Conservation (phyloP, 2,888 invertebrate species). For the Calameuta idolon region DNA sequence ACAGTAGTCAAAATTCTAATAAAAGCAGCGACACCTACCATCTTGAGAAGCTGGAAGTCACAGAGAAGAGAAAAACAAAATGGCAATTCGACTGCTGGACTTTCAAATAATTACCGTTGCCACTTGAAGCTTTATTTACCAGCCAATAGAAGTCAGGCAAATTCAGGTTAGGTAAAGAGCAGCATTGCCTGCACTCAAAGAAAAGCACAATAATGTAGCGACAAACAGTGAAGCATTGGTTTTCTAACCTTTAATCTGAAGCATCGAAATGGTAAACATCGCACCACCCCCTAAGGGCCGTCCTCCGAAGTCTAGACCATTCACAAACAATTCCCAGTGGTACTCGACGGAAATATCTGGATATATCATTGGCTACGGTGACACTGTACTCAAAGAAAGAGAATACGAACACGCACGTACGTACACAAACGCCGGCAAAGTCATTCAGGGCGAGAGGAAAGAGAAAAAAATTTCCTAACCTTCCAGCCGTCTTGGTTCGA, state of each 20-base stretch:
- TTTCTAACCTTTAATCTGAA: neutral
- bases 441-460: neutral
- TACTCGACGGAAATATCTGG: neutral
- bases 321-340: neutral
- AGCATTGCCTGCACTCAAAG: neutral
- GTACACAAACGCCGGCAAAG: neutral
- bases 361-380: neutral
- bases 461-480: neutral
- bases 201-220: neutral
- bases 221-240: neutral
- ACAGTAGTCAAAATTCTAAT: too few relatives aligned
- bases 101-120: neutral
- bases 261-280: neutral
- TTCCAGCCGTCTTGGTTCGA: neutral
- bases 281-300: neutral
- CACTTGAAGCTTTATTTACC: neutral
- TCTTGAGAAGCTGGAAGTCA: neutral
- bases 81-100: neutral
- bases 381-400: neutral
- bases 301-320: neutral
- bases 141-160: neutral
- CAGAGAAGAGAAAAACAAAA: neutral
- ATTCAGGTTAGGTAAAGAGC: neutral
- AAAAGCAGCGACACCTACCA: neutral
- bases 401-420: neutral